These are phyloP conservation scores for Epsilonema sp. DNA, from an alignment of 2,888 invertebrate genomes.

Conservation along the genomic window DNA sequence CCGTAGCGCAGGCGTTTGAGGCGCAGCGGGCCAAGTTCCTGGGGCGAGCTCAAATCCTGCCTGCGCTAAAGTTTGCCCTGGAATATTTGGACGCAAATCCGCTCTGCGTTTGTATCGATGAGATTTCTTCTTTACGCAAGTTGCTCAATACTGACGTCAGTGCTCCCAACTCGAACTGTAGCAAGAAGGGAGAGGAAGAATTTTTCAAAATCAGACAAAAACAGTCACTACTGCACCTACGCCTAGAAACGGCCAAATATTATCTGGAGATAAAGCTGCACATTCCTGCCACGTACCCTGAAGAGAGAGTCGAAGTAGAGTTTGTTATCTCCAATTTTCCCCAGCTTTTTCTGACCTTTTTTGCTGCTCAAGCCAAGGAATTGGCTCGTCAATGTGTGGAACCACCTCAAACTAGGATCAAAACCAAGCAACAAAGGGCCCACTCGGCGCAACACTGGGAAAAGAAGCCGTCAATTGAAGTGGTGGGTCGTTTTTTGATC, in stretches of 20 bases:
- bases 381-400: slow-evolving; percentile 48
- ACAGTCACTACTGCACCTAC: slow-evolving; percentile 41
- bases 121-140: slow-evolving; percentile 43
- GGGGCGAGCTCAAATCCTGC: slow-evolving; percentile 38
- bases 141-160: slow-evolving; percentile 29
- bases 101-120: slow-evolving; percentile 49
- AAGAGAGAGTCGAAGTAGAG: slow-evolving; percentile 36
- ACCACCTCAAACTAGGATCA: slow-evolving; percentile 34
- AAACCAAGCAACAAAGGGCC: neutral
- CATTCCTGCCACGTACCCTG: slow-evolving; percentile 47
- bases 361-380: slow-evolving; percentile 46
- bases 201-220: slow-evolving; percentile 49
- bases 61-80: slow-evolving; percentile 41
- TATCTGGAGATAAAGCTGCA: slow-evolving; percentile 40
- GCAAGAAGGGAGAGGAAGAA: slow-evolving; percentile 35
- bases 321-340: slow-evolving; percentile 47
- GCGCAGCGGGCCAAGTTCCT: slow-evolving; percentile 40
- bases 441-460: neutral
- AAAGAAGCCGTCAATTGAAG: neutral
- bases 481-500: slow-evolving; percentile 30
- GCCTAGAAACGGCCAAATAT: slow-evolving; percentile 42
- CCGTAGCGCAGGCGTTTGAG: slow-evolving; percentile 43
- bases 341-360: slow-evolving; percentile 40
- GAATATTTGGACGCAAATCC: slow-evolving; percentile 49
- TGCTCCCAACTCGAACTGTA: no score